Percentiles rank a stretch among this genome's conserved stretches.
phyloP scores from a whole-genome alignment of 2,888 invertebrate genomes.

The Fragum sueziense region DNA sequence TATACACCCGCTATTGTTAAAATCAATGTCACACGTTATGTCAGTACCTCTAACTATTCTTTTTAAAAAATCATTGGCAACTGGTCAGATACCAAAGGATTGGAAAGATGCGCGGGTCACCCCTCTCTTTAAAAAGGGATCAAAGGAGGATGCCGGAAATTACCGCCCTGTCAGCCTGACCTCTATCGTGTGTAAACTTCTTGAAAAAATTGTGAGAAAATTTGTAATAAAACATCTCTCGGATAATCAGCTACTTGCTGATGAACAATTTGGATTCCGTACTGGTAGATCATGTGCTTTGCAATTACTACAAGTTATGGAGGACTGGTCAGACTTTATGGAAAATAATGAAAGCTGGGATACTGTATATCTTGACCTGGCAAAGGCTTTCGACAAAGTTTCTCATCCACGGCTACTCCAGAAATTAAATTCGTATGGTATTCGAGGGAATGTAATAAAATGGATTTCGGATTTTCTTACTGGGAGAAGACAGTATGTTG shows the following conservation, averaged over 20 bases:
- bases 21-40: neutral
- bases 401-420: constrained; percentile 8
- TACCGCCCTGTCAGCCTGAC: constrained; percentile 27
- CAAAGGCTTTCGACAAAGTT: constrained; percentile 35
- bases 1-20: constrained; percentile 1
- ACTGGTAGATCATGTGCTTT: constrained; percentile 21
- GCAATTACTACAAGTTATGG: constrained; percentile 25
- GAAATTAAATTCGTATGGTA: constrained; percentile 17
- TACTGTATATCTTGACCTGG: constrained; percentile 28
- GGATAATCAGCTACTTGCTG: constrained; percentile 22
- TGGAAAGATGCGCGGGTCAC: constrained; percentile 9
- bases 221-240: neutral
- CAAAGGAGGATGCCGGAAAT: constrained; percentile 14
- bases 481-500: constrained; percentile 10
- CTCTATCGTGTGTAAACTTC: constrained; percentile 18
- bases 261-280: constrained; percentile 34
- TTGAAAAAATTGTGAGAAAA: constrained; percentile 18
- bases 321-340: constrained; percentile 30
- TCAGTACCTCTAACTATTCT: neutral
- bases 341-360: neutral
- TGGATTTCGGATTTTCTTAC: constrained; percentile 20
- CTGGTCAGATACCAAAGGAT: neutral
- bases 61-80: neutral
- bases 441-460: constrained; percentile 9
- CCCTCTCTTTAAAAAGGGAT: constrained; percentile 24